Base-by-base conservation (phyloP, 2,888 invertebrate genomes). In the Euspilapteryx auroguttella region DNA sequence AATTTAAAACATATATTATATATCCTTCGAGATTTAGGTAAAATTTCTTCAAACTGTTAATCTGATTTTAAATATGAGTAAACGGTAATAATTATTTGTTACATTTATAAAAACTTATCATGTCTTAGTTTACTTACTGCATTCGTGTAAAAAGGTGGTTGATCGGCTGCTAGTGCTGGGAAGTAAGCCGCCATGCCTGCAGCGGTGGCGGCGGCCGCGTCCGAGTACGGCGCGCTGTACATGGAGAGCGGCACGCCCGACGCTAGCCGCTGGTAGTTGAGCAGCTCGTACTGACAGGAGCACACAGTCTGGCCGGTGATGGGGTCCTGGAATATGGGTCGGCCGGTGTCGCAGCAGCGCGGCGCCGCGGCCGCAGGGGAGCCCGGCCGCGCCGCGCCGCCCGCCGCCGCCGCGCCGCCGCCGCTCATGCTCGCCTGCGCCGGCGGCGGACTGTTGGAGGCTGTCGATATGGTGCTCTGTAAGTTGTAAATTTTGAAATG, bases 291-390 rank as follows among this genome's bases (percentile, higher is more conserved):
- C 65, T 92, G 92, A 68, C 92, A 92, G 47, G 91, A 91, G 76
- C 92, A 92, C 37, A 92, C 86, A 31, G 87, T 89, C 66, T 91
- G 90, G 30, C 92, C 91, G 42, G 90, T 89, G 42, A 91, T 80
- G 24, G 92, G 92, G 68, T 92, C 92, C 55, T 90, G 90, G 77
- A 90, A 91, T 57, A 94, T 84, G 38, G 93, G 87, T 49, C 94
- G 82, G 40, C 94, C 94, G 40, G 93, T 91, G 78, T 94, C 93
- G 78, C 94, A 93, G 78, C 94, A 93, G 47, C 91, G 71, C 36
- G 80, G 71, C 40, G 81, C 75, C 31, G 81, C 57, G 34, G 80
- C 68, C 30, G 76, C 59, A 25, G 79, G 65, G 37, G 78, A 65
- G 54, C 78, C 59, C 29, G 82, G 62, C 32, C 79, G 63, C 30